phyloP scores from a whole-genome alignment of 2,797 vertebrate species.

The Pipistrellus nathusii region DNA sequence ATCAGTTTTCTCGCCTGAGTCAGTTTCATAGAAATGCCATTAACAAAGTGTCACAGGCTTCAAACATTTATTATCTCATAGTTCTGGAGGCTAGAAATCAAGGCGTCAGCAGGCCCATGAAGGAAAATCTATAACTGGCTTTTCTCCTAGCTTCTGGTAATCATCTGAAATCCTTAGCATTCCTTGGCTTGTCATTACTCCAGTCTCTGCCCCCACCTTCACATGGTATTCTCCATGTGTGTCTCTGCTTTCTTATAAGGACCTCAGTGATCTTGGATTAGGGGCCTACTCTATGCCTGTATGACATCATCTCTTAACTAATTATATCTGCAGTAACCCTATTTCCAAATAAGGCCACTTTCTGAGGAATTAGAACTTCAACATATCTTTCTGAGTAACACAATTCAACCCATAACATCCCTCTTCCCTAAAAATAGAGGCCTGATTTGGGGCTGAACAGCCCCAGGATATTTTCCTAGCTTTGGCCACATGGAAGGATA shows the following conservation, averaged over 20 bases:
- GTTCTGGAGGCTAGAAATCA: not conserved
- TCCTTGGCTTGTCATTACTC: not conserved
- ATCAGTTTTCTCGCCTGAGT: not conserved
- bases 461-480: not conserved
- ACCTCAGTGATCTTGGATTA: not conserved
- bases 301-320: not conserved
- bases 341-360: conserved; percentile 1
- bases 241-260: not conserved
- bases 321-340: not conserved
- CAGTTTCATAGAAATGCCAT: not conserved
- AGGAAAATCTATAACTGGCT: not conserved
- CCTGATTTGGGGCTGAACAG: not conserved
- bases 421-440: not conserved
- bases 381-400: not conserved
- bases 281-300: too few species aligned
- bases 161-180: not conserved
- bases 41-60: not conserved
- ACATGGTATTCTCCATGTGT: not conserved
- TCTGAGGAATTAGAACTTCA: not conserved
- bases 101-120: not conserved
- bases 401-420: not conserved
- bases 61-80: not conserved
- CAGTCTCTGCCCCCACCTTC: not conserved
- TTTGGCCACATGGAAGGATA: not conserved
- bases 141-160: not conserved